Evolutionary conservation across 2,888 invertebrate genomes (phyloP), one percentile per base, ranked within the genome.

Genomic region (Drosophila mulleri): DNA sequence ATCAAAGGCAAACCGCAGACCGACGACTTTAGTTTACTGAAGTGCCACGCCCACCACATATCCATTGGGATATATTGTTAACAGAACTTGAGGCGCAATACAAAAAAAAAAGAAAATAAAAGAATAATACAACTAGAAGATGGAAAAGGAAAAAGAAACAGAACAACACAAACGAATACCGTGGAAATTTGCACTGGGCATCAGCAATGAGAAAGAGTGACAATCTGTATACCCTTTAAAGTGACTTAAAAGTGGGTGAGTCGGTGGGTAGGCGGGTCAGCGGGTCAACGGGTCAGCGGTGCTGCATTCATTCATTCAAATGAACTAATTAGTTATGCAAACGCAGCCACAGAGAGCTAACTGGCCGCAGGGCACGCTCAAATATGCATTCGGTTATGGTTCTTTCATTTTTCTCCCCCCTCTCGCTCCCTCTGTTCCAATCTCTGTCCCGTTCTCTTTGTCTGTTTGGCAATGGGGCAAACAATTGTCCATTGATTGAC

Each of bases 311-410:
- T n/a, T 6, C 50, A 65, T 62, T 61, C 63, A 75, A 82, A 78
- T 78, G 65, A 69, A 69, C 61, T 70, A 79, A 79, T 86, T 84
- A 84, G 77, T 87, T 82, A 88, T 88, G 82, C 85, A 87, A 66
- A 78, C 69, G 67, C 65, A 68, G 54, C 64, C 37, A 52, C 65
- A 58, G 26, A 50, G 53, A 39, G 66, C 23, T 62, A 67, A 62
- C 63, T 41, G 53, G 63, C 72, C 67, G 67, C 64, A 45, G 71
- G 69, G 60, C 66, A 58, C 53, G 42, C 42, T 62, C 44, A 39
- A 63, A 64, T 61, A 62, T 72, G 61, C 80, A 80, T 37, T 41
- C 50, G 16, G 47, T 35, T 58, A 23, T 67, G 41, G 41, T 14
- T 52, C 20, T 65, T 45, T 14, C 23, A 52, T 7, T 11, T 53